A percentile compares a stretch with the other conserved stretches of the same genome.
Evolutionary conservation across 2,113 vertebrate genomes (phyloP).

Genomic region (Seriola aureovittata): DNA sequence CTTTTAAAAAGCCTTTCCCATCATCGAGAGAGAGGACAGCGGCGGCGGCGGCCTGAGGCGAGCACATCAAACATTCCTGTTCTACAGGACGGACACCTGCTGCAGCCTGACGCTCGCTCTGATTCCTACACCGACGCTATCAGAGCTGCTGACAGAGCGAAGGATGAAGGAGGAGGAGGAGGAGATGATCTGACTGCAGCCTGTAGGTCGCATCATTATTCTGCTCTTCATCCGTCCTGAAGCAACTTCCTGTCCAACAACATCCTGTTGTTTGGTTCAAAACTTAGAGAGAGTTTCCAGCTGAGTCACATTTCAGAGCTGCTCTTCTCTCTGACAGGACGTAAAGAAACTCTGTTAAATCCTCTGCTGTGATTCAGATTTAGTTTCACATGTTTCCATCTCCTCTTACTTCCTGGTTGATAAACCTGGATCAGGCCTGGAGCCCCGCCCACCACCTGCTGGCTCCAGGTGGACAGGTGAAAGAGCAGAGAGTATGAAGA

Average conservation of each 20-base stretch:
- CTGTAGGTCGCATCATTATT: constrained; percentile 6
- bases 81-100: neutral
- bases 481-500: too few species aligned
- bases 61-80: neutral
- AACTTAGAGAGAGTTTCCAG: too few species aligned
- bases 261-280: neutral
- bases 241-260: neutral
- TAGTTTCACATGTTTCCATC: too few species aligned
- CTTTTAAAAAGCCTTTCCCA: neutral
- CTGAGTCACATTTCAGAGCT: too few species aligned
- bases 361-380: too few species aligned
- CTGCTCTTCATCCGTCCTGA: neutral
- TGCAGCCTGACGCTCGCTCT: neutral
- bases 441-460: too few species aligned
- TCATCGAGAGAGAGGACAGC: neutral
- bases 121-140: neutral
- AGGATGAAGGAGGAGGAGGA: neutral
- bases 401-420: too few species aligned
- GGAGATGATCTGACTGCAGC: neutral
- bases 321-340: too few species aligned
- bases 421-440: too few species aligned
- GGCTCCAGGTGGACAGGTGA: too few species aligned
- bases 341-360: too few species aligned
- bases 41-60: neutral
- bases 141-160: neutral